Conservation (phyloP, 2,888 invertebrate genomes). For the Dicycla oo region DNA sequence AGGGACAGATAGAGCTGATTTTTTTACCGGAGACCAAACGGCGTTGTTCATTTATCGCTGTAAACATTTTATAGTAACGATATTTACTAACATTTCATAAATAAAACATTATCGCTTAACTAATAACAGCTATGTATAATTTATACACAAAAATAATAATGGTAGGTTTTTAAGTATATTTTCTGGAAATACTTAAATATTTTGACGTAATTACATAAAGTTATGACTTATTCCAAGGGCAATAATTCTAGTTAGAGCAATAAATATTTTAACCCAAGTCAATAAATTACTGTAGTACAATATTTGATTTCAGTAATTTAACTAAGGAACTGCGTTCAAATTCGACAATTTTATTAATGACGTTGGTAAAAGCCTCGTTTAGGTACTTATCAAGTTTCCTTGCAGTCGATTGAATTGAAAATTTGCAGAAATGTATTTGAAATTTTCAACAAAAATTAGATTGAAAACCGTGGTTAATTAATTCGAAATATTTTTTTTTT, state of each 20-base stretch:
- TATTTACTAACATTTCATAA: neutral
- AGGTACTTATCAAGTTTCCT: slow-evolving; percentile 37
- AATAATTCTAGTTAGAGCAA: slow-evolving; percentile 23
- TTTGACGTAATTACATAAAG: neutral
- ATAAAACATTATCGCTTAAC: neutral
- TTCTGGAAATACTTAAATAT: slow-evolving; percentile 2
- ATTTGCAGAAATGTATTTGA: slow-evolving; percentile 23
- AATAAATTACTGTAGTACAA: slow-evolving; percentile 47
- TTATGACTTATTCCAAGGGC: slow-evolving; percentile 15
- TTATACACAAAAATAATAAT: neutral
- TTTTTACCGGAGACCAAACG: neutral
- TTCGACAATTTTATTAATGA: slow-evolving; percentile 60
- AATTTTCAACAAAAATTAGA: slow-evolving; percentile 31
- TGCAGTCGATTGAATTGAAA: slow-evolving; percentile 31
- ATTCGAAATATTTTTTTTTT: neutral
- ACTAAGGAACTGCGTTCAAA: slow-evolving; percentile 47
- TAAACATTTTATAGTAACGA: neutral
- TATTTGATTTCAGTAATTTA: slow-evolving; percentile 58
- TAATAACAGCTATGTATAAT: neutral
- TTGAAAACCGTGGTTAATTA: slow-evolving; percentile 6
- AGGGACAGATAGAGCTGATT: neutral
- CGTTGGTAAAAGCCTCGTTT: slow-evolving; percentile 50
- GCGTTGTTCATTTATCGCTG: neutral
- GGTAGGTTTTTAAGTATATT: neutral
- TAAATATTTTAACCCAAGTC: slow-evolving; percentile 46